Evolutionary conservation across 2,797 vertebrate genomes (phyloP).

Genomic region (Picus viridis): DNA sequence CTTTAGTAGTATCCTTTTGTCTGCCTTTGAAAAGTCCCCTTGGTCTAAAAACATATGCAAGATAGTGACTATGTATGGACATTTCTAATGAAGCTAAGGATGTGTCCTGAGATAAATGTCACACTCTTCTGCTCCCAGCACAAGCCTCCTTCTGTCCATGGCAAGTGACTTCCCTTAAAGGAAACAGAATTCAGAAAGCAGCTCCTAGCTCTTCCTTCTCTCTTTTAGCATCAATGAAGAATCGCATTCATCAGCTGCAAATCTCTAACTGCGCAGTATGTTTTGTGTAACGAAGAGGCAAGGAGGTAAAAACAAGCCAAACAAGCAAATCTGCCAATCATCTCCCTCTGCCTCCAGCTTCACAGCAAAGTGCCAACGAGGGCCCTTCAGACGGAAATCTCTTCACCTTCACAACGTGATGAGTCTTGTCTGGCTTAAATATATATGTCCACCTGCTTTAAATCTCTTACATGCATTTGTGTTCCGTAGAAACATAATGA

Average conservation of each 20-base stretch:
- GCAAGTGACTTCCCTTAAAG: neutral
- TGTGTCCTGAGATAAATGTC: neutral
- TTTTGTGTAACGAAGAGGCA: neutral
- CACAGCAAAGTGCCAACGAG: neutral
- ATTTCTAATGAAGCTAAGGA: neutral
- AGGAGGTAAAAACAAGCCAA: neutral
- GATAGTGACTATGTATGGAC: neutral
- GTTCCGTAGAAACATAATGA: neutral
- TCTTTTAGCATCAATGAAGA: neutral
- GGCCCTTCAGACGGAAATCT: neutral
- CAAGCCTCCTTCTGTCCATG: neutral
- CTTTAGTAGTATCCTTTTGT: neutral
- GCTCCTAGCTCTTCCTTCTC: neutral
- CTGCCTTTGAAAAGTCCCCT: neutral
- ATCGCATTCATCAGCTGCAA: neutral
- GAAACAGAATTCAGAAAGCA: neutral
- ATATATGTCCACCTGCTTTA: neutral
- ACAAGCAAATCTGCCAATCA: neutral
- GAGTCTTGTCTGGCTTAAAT: neutral
- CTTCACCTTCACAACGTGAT: neutral
- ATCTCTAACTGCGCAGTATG: neutral
- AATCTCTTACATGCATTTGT: neutral
- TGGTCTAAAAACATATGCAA: neutral
- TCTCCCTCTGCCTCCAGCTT: neutral
- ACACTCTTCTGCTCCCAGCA: neutral